These are phyloP conservation scores for Drosophila hamatofila DNA, from an alignment of 2,888 invertebrate genomes.

Conservation along the genomic window DNA sequence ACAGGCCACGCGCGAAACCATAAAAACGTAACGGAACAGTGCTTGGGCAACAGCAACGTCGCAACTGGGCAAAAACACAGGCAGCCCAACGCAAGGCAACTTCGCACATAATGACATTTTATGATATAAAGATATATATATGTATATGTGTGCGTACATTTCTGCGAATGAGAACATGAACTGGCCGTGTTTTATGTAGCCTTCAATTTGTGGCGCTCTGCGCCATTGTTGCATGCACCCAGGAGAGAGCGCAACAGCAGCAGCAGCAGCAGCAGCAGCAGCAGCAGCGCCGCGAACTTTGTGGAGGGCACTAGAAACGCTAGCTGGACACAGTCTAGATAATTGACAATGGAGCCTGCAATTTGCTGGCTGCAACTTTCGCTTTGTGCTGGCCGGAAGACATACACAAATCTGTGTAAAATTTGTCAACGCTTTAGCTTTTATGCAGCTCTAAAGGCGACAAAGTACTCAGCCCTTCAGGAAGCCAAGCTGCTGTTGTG, in stretches of 20 bases:
- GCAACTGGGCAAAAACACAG: constrained; percentile 26
- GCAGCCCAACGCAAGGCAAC: constrained; percentile 52
- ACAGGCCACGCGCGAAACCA: constrained; percentile 73
- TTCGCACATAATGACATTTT: constrained; percentile 76
- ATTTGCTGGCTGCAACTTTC: constrained; percentile 47
- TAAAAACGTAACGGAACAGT: constrained; percentile 62
- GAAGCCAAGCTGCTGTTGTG: constrained; percentile 16
- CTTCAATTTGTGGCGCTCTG: constrained; percentile 44
- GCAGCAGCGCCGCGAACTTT: not conserved
- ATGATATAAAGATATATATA: constrained; percentile 48
- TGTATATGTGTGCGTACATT: constrained; percentile 22
- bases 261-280: not conserved
- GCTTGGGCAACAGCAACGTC: constrained; percentile 28
- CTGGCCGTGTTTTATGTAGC: constrained; percentile 61
- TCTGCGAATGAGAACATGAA: constrained; percentile 39
- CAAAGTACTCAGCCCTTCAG: constrained; percentile 54
- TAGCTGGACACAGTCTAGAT: constrained; percentile 33
- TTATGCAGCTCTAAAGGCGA: constrained; percentile 70
- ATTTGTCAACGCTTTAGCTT: constrained; percentile 71
- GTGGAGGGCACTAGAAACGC: constrained; percentile 1
- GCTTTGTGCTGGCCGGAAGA: constrained; percentile 32
- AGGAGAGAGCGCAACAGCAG: not conserved
- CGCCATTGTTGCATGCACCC: constrained; percentile 46
- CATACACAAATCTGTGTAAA: constrained; percentile 71
- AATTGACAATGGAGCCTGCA: constrained; percentile 62